These are phyloP conservation scores for Pavo muticus DNA, from an alignment of 2,113 vertebrate genomes.

Conservation along the genomic window DNA sequence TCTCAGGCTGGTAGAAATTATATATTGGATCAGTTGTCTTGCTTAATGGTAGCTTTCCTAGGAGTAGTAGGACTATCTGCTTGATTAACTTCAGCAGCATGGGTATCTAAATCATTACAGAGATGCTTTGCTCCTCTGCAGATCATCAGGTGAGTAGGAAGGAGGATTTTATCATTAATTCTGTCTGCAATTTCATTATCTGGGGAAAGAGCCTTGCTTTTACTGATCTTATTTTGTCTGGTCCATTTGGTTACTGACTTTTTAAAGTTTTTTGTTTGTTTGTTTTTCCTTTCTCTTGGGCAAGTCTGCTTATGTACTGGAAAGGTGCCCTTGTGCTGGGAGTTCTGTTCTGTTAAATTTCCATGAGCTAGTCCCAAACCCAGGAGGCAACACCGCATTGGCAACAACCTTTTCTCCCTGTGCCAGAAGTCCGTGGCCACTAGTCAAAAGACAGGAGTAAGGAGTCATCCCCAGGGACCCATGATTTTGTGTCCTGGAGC, in stretches of 20 bases:
- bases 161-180: background rate
- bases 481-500: background rate
- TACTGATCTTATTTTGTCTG: background rate
- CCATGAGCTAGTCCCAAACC: background rate
- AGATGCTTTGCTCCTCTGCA: background rate
- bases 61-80: background rate
- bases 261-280: background rate
- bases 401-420: background rate
- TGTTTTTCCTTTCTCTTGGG: background rate
- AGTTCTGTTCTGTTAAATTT: background rate
- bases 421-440: background rate
- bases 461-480: background rate
- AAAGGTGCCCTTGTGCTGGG: background rate
- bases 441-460: background rate
- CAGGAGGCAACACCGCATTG: background rate
- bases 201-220: background rate
- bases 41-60: background rate
- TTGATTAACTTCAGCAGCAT: background rate
- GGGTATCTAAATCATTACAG: background rate
- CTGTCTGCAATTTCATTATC: background rate
- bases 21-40: fast-evolving
- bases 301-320: background rate
- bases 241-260: background rate
- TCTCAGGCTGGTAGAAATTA: background rate
- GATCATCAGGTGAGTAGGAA: background rate